These are phyloP conservation scores for Drosophila eugracilis DNA, from an alignment of 1,140 invertebrate species.

Conservation along the genomic window DNA sequence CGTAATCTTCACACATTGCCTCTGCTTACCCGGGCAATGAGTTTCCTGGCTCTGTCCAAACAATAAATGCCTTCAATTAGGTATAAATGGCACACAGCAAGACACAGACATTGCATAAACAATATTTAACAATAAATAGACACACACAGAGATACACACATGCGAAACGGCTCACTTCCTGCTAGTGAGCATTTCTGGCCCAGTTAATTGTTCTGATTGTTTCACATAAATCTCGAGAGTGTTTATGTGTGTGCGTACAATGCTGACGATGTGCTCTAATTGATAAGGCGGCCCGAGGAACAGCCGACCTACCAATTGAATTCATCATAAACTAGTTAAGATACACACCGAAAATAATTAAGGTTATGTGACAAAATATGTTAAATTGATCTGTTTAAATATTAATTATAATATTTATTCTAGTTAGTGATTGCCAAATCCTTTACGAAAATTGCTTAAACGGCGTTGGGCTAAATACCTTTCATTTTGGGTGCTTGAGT, in stretches of 20 bases:
- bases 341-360: slow-evolving; percentile 2
- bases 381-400: too few relatives aligned
- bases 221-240: slow-evolving; percentile 65
- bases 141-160: slow-evolving; percentile 17
- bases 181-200: slow-evolving; percentile 28
- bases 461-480: too few relatives aligned
- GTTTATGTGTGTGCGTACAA: slow-evolving; percentile 20
- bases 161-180: slow-evolving; percentile 19
- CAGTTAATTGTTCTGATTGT: slow-evolving; percentile 76
- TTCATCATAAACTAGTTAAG: slow-evolving; percentile 58
- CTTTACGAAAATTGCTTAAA: too few relatives aligned
- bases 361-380: background rate
- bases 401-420: too few relatives aligned
- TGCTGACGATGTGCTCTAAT: slow-evolving; percentile 61
- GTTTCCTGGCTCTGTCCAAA: slow-evolving; percentile 24
- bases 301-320: slow-evolving; percentile 58
- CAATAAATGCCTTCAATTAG: slow-evolving; percentile 76
- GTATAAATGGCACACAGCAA: slow-evolving; percentile 45
- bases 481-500: too few relatives aligned
- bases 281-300: slow-evolving; percentile 52
- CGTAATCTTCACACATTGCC: slow-evolving; percentile 63
- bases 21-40: slow-evolving; percentile 21
- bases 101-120: slow-evolving; percentile 63
- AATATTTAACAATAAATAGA: slow-evolving; percentile 73
- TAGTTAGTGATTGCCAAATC: too few relatives aligned